Percentiles rank a stretch among this genome's conserved stretches.
Evolutionary conservation across 2,888 invertebrate genomes (phyloP).

Genomic region (Drosophila paranaensis): DNA sequence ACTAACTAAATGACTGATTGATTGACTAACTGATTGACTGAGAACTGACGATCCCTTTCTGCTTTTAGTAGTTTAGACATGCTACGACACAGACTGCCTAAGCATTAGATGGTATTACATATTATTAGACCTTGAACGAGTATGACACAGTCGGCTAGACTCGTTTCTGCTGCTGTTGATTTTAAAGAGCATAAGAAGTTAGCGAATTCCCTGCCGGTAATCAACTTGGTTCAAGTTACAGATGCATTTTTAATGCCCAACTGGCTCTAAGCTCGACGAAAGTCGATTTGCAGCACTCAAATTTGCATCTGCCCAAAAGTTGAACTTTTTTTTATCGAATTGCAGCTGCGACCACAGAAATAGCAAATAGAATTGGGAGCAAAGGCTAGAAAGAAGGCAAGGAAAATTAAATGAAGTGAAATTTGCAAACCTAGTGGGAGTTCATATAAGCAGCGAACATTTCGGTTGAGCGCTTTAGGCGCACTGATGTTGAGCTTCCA

Average conservation of each 20-base stretch:
- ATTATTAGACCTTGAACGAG: background rate
- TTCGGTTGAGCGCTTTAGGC: no score
- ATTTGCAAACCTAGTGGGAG: no score
- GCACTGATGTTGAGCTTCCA: no score
- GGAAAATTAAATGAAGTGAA: background rate
- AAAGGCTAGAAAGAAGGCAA: background rate
- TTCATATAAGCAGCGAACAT: no score
- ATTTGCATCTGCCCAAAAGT: background rate
- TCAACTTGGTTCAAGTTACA: background rate
- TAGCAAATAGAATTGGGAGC: background rate
- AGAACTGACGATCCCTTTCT: background rate
- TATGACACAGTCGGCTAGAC: background rate
- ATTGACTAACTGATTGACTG: background rate
- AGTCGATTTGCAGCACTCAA: background rate
- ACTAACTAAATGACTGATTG: background rate
- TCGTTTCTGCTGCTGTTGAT: background rate
- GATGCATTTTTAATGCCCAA: background rate
- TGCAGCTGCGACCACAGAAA: no score
- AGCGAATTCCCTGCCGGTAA: background rate
- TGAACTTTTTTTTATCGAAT: slow-evolving; percentile 3
- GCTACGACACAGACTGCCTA: background rate
- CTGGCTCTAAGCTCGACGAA: background rate
- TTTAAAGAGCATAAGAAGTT: background rate
- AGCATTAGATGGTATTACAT: no score
- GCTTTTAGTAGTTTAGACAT: background rate